These are phyloP conservation scores for Strigops habroptila DNA, from an alignment of 2,113 vertebrate species.

Conservation along the genomic window DNA sequence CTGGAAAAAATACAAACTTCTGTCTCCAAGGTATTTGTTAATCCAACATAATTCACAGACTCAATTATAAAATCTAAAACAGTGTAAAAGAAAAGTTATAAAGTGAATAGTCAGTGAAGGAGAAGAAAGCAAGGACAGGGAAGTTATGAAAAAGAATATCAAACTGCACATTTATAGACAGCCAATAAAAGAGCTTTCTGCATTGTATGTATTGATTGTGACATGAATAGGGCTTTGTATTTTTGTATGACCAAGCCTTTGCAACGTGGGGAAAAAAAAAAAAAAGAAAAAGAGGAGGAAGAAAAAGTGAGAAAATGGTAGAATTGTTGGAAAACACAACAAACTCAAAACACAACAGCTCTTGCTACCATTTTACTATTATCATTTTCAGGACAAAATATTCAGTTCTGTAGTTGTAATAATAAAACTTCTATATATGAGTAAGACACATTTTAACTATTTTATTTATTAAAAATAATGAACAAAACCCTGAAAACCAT, in stretches of 20 bases:
- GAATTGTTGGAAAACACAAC: not conserved
- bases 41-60: not conserved
- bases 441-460: not conserved
- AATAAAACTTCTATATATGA: not conserved
- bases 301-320: not conserved
- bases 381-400: not conserved
- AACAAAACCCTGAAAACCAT: not conserved
- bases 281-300: not conserved
- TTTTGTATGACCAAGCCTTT: not conserved
- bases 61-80: not conserved
- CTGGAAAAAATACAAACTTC: not conserved
- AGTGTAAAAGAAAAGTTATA: not conserved
- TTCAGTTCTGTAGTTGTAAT: not conserved
- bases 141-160: not conserved
- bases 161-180: not conserved
- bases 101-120: not conserved
- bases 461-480: not conserved
- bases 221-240: not conserved
- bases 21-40: not conserved
- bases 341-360: not conserved
- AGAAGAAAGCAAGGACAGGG: not conserved
- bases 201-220: not conserved
- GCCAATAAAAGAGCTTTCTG: not conserved
- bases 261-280: too few relatives aligned
- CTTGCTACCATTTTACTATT: not conserved